A percentile compares a stretch with the other conserved stretches of the same genome.
phyloP scores from a whole-genome alignment of 35 echinoderm and acorn worm genomes.

The Lytechinus pictus region DNA sequence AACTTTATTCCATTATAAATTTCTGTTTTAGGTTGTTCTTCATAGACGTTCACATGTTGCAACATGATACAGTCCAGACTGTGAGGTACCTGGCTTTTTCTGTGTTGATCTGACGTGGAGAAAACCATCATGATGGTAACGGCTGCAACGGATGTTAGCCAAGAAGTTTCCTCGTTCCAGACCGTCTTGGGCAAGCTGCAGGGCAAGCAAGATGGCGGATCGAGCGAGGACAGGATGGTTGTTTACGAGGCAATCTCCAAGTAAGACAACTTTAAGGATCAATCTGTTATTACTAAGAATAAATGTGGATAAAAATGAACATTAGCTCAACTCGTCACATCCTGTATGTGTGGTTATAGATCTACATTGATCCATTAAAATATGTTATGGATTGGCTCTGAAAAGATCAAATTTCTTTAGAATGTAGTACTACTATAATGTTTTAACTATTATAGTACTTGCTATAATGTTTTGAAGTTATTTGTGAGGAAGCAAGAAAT shows the following conservation, averaged over 20 bases:
- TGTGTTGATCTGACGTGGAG: not conserved
- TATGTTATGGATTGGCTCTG: no score
- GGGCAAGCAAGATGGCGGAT: constrained; percentile 33
- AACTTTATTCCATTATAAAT: no score
- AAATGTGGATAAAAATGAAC: no score
- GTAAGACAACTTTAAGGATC: not conserved
- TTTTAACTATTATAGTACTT: no score
- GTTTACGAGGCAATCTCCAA: constrained; percentile 27
- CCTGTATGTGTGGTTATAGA: no score
- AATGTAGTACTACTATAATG: no score
- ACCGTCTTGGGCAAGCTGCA: not conserved
- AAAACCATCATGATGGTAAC: constrained; percentile 40
- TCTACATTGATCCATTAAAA: no score
- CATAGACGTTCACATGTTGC: not conserved
- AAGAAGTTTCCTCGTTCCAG: constrained; percentile 30
- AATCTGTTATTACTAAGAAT: no score
- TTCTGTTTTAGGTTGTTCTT: not conserved
- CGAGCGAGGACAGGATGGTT: constrained; percentile 5
- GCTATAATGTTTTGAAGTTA: no score
- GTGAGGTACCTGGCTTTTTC: not conserved
- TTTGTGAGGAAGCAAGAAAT: no score
- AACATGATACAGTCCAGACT: not conserved
- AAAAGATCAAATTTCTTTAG: no score
- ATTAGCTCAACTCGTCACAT: no score
- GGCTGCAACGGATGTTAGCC: not conserved